Evolutionary conservation across 1,140 invertebrate species (phyloP), one percentile per base, ranked within the genome.

Genomic region (Eumeta japonica): DNA sequence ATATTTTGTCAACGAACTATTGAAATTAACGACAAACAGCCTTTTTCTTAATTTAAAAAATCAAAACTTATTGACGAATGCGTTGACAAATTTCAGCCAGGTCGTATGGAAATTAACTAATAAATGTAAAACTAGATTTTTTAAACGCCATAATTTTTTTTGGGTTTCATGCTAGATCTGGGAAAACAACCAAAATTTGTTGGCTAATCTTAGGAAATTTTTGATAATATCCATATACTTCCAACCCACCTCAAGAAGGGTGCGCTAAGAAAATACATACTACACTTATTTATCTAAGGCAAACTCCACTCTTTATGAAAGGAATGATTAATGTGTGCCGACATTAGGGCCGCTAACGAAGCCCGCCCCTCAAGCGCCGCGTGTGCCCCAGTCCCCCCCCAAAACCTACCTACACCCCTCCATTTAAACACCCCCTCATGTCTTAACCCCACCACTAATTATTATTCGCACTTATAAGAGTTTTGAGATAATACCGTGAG

Each of bases 191-290:
- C n/a, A n/a, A n/a, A n/a, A n/a, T n/a, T n/a, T n/a, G n/a, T n/a
- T n/a, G 2, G 17, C 27, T 17, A 13, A 15, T 37, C 3, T 7
- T 16, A 40, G 31, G 35, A 35, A 45, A 28, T 30, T 12, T 16
- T 11, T 27, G 45, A 7, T 24, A 24, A 24, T n/a, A 24, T 24
- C 5, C 20, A 7, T 24, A n/a, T 24, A 24, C 5, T 5, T 37
- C 46, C n/a, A 46, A 53, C 67, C 67, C 60, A 62, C 55, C 65
- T 70, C 58, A 70, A 66, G 68, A 62, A 66, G 56, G 59, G 59
- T 73, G 63, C 60, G 65, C 68, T 63, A 71, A 73, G 65, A 73
- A 73, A 73, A 68, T 61, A 73, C 66, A 73, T 73, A 73, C 65
- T 73, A 73, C 64, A 68, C 66, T 73, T 73, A 73, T 73, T 73